These are phyloP conservation scores for Gymnothorax javanicus DNA, from an alignment of 2,797 vertebrate species.

Conservation along the genomic window DNA sequence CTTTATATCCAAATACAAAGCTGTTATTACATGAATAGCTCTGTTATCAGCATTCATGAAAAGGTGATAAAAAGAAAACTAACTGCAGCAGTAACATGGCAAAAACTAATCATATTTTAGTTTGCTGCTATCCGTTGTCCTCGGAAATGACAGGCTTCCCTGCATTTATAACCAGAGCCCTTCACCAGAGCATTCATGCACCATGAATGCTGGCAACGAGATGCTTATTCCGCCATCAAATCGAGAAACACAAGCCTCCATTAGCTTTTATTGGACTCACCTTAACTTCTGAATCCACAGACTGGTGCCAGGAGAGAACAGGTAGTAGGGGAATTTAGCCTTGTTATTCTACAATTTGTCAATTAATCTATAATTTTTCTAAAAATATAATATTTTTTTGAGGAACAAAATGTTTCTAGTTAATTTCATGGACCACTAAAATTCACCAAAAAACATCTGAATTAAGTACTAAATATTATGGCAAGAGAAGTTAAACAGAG, in stretches of 20 bases:
- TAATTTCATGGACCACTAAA: neutral
- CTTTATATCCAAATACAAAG: neutral
- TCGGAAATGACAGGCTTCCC: neutral
- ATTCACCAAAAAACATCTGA: neutral
- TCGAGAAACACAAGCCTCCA: neutral
- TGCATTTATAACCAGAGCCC: neutral
- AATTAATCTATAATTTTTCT: neutral
- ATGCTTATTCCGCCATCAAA: too few species aligned
- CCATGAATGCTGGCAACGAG: neutral
- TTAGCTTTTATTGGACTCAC: slow-evolving; percentile 8
- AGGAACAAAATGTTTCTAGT: neutral
- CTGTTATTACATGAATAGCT: neutral
- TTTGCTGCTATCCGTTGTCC: neutral
- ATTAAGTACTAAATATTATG: neutral
- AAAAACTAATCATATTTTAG: neutral
- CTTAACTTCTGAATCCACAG: neutral
- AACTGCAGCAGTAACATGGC: neutral
- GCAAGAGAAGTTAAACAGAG: neutral
- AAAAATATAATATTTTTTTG: neutral
- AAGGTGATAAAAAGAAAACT: neutral
- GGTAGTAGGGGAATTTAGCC: neutral
- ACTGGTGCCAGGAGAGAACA: neutral
- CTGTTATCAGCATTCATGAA: neutral
- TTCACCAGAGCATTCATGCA: too few species aligned
- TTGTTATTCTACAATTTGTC: neutral